Percentiles rank a stretch among this genome's conserved stretches.
Conservation (phyloP, 2,113 vertebrate genomes). For the Chionomys nivalis region DNA sequence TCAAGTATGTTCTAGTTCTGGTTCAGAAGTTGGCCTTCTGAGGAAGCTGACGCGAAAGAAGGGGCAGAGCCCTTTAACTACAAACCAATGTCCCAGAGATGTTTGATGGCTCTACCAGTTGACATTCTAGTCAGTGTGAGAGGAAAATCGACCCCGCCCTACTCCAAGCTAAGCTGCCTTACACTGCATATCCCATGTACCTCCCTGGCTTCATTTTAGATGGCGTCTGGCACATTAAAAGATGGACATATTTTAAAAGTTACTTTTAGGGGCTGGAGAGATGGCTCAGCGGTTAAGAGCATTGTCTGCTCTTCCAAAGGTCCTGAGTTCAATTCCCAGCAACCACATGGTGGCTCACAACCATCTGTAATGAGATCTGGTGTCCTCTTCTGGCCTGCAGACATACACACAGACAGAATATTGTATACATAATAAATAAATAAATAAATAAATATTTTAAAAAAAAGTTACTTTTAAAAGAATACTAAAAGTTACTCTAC, state of each 20-base stretch:
- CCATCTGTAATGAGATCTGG: too few species aligned
- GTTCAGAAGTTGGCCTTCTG: slow-evolving; percentile 71
- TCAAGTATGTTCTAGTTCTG: slow-evolving; percentile 41
- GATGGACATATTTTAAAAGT: slow-evolving; percentile 45
- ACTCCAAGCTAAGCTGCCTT: background rate
- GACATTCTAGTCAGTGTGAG: background rate
- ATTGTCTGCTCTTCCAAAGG: too few species aligned
- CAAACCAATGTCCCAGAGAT: slow-evolving; percentile 3
- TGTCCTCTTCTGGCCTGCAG: too few species aligned
- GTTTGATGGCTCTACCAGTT: background rate
- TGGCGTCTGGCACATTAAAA: slow-evolving; percentile 43
- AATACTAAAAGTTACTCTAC: slow-evolving; percentile 1
- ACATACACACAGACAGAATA: too few species aligned
- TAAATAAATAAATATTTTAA: too few species aligned
- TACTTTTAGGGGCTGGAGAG: too few species aligned
- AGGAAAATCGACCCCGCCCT: background rate
- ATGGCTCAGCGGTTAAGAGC: too few species aligned
- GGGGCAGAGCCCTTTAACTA: slow-evolving; percentile 60
- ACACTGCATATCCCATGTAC: background rate
- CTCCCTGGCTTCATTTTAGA: slow-evolving; percentile 41
- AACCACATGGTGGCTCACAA: too few species aligned
- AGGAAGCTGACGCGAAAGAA: slow-evolving; percentile 52
- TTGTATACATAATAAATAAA: too few species aligned
- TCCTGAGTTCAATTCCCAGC: too few species aligned
- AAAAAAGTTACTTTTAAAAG: background rate